Evolutionary conservation across 2,888 invertebrate genomes (phyloP), one percentile per base, ranked within the genome.

Genomic region (Argyra leucocephala): DNA sequence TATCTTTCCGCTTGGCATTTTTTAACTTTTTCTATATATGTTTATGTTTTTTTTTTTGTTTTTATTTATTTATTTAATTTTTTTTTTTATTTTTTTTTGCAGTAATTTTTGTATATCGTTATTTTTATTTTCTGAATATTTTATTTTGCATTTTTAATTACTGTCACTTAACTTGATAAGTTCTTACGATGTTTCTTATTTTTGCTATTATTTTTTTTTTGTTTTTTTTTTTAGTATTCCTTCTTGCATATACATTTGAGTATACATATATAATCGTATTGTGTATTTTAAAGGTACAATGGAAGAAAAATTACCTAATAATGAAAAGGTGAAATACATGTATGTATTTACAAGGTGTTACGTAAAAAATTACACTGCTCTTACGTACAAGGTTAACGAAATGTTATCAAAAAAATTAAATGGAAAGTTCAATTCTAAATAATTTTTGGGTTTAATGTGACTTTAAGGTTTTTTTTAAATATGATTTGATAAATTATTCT

Each of bases 1-100:
- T 48, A 48, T 48, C 48, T 48, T 48, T 48, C 48, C 48, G 48
- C 48, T 48, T 48, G 48, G 48, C 48, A 48, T 48, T 48, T 48
- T 48, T 48, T 48, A 12, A 12, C 15, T 48, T 48, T 48, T 48
- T 48, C 2, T 37, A 48, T 15, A 18, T 48, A 18, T 31, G 10
- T 48, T 15, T 18, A 48, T 48, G 18, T 48, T 48, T 12, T 37
- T 9, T 48, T 48, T 48, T 48, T 15, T n/a, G 18, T 48, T 15
- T 48, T 48, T 18, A 18, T 1, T 9, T 48, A 48, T 18, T 7
- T 31, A 10, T 31, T 31, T 10, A 31, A 10, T 31, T 31, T 31
- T 31, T 31, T 6, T 31, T 31, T 31, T 31, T 31, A 26, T 31
- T 31, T 31, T 31, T 10, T 31, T 31, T 31, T n/a, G n/a, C n/a